Evolutionary conservation across 1,140 invertebrate species (phyloP), one percentile per base, ranked within the genome.

Genomic region (Diploscapter pachys): DNA sequence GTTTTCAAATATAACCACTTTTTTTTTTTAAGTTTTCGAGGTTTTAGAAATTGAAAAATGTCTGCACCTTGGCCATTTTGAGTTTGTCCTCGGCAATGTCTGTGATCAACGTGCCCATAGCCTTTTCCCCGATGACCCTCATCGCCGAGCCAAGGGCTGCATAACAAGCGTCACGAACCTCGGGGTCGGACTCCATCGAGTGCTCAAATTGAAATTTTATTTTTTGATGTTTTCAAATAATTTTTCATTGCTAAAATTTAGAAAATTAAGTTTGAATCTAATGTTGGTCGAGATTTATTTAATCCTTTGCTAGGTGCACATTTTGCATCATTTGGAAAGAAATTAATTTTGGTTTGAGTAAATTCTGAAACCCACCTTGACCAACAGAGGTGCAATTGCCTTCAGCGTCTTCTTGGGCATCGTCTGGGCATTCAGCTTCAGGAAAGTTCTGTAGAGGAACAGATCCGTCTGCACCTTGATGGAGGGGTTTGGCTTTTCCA

Each of bases 401-500:
- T 98, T 98, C 0, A 98, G 87, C 3, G 95, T 84, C 87, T 98
- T 98, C 85, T 98, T 98, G 91, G 65, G 92, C 6, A 75, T 55
- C 31, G 80, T 90, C 90, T 31, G 91, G 1, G 71, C 54, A 3
- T 11, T 57, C 31, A 70, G n/a, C 57, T 59, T 48, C 50, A 71
- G 68, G 80, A 98, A 91, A 56, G 91, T 91, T 70, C 95, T 89
- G 0, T 92, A 89, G 64, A 98, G 84, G 86, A 96, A 98, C n/a
- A 90, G 83, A 2, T 92, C 91, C 3, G 93, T 95, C 88, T 98
- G 95, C 0, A 92, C 90, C 87, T 96, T 96, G 1, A 99, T 93
- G 8, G 90, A 90, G 0, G 96, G 96, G 88, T 97, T 98, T 87
- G 98, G 98, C 86, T 95, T 96, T 6, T 62, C 92, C 62, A 99